Evolutionary conservation across 2,888 invertebrate species (phyloP).

Genomic region (Papilio gigon): DNA sequence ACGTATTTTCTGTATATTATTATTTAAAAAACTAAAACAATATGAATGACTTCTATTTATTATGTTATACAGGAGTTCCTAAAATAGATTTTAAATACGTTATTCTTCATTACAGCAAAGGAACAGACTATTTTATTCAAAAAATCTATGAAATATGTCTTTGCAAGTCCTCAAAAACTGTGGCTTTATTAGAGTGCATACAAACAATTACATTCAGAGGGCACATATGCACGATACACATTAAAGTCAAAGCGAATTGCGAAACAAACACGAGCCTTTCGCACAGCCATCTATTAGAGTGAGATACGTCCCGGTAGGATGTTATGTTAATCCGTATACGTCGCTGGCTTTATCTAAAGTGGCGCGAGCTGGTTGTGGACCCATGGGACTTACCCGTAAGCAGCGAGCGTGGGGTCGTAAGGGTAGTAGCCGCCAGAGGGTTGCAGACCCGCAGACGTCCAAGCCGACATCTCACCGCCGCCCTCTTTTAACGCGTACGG

Average conservation of each 20-base stretch:
- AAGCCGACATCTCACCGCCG: conserved; percentile 94
- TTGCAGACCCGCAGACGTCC: conserved; percentile 95
- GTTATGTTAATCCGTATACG: conserved; percentile 76
- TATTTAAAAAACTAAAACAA: not conserved
- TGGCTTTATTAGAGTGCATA: conserved; percentile 51
- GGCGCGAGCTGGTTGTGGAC: conserved; percentile 60
- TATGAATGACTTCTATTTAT: not conserved
- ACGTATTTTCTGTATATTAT: not conserved
- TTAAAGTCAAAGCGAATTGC: conserved; percentile 71
- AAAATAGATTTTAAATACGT: too few species aligned
- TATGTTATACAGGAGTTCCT: too few species aligned
- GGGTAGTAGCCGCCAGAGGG: conserved; percentile 96
- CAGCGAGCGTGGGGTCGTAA: conserved; percentile 95
- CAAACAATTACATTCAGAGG: conserved; percentile 49
- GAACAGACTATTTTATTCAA: too few species aligned
- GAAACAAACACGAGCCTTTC: conserved; percentile 77
- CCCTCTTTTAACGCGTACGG: conserved; percentile 94
- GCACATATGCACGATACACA: conserved; percentile 69
- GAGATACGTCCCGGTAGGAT: conserved; percentile 76
- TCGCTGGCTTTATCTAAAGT: conserved; percentile 78
- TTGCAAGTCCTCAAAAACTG: conserved; percentile 55
- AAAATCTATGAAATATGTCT: too few species aligned
- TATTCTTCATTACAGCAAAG: too few species aligned
- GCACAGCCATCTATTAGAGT: conserved; percentile 78
- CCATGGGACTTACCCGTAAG: conserved; percentile 92